A percentile compares a stretch with the other conserved stretches of the same genome.
Conservation (phyloP, 1,140 invertebrate genomes). For the Vollenhovia emeryi region DNA sequence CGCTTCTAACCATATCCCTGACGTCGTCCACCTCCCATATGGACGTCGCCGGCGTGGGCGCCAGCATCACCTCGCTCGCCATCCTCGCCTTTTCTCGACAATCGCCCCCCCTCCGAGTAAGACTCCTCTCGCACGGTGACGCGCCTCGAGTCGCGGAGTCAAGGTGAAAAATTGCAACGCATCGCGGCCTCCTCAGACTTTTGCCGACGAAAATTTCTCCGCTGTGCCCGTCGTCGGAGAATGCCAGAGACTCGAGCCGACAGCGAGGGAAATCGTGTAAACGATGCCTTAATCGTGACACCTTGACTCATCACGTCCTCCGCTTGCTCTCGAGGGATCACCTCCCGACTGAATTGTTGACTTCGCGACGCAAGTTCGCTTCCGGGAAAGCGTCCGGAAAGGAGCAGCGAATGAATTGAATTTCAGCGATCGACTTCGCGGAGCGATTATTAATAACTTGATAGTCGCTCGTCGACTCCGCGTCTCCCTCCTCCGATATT, state of each 20-base stretch:
- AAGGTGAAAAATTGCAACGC: background rate
- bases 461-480: background rate
- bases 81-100: conserved; percentile 56
- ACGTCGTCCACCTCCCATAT: conserved; percentile 83
- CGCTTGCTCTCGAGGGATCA: background rate
- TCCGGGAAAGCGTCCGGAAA: conserved; percentile 22
- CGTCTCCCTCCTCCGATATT: background rate
- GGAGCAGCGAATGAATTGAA: background rate
- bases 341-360: background rate
- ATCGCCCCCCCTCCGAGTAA: background rate
- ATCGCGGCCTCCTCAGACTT: background rate
- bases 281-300: background rate
- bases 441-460: background rate
- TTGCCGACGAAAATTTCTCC: background rate
- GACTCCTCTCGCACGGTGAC: background rate
- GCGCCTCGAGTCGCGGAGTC: no score
- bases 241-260: background rate
- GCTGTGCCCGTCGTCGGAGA: background rate
- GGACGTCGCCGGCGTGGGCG: conserved; percentile 78
- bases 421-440: conserved; percentile 32
- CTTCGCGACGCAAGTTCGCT: background rate
- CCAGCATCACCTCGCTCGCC: conserved; percentile 81
- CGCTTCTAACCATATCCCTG: conserved; percentile 83
- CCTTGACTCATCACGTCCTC: background rate
- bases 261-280: background rate